Conservation (phyloP, 2,888 invertebrate species). For the Agriotes lineatus region DNA sequence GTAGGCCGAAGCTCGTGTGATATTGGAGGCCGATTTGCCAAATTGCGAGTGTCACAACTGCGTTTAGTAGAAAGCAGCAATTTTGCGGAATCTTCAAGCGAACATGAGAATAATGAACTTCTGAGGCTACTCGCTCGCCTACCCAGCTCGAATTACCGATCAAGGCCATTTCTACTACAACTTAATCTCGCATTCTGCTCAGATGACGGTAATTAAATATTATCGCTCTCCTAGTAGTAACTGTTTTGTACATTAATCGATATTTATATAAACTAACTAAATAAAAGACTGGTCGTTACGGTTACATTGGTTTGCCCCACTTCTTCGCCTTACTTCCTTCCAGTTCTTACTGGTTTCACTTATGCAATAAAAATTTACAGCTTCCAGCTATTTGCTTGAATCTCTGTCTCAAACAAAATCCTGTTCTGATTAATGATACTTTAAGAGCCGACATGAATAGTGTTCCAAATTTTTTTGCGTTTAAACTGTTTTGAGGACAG, state of each 20-base stretch:
- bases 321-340: too few species aligned
- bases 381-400: too few species aligned
- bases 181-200: conserved; percentile 27
- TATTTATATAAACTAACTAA: not conserved
- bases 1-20: not conserved
- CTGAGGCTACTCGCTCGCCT: conserved; percentile 9
- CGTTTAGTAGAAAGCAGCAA: not conserved
- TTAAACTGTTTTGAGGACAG: too few species aligned
- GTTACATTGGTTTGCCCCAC: too few species aligned
- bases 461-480: too few species aligned
- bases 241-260: conserved; percentile 26
- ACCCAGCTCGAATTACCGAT: conserved; percentile 21
- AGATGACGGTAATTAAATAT: conserved; percentile 34
- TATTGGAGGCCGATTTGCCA: not conserved
- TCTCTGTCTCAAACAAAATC: too few species aligned
- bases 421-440: too few species aligned
- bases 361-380: too few species aligned
- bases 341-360: too few species aligned
- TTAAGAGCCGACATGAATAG: too few species aligned
- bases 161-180: conserved; percentile 33
- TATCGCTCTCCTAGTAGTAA: conserved; percentile 19
- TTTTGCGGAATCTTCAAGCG: not conserved
- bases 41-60: not conserved
- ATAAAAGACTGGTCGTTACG: not conserved
- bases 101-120: conserved; percentile 27